phyloP scores from a whole-genome alignment of 2,888 invertebrate species.

The Labia minor region DNA sequence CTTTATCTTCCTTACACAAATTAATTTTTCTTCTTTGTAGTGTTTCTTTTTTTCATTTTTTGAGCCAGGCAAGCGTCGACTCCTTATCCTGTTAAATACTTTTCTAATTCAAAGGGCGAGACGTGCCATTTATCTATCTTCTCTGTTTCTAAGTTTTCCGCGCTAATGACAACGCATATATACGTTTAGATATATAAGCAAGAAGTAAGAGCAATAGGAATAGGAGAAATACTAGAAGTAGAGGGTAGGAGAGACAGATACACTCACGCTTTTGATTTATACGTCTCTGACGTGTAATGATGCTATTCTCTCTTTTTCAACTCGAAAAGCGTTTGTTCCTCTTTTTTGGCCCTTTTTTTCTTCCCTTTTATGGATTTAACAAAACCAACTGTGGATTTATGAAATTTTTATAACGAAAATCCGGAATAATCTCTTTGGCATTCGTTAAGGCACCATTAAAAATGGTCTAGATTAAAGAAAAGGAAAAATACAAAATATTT shows the following conservation, averaged over 20 bases:
- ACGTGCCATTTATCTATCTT: conserved; percentile 1
- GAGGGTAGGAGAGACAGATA: too few relatives aligned
- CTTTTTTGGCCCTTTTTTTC: not conserved
- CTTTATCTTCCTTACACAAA: not conserved
- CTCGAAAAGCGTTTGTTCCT: not conserved
- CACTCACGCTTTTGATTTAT: not conserved
- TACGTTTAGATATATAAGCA: too few relatives aligned
- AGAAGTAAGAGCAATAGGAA: too few relatives aligned
- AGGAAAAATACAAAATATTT: too few relatives aligned
- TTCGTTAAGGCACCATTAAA: conserved; percentile 7
- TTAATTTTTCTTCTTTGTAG: not conserved
- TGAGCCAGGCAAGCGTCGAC: too few relatives aligned
- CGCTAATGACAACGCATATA: not conserved
- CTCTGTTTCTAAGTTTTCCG: not conserved
- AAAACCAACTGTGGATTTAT: conserved; percentile 13
- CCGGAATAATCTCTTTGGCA: not conserved
- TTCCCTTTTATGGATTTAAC: not conserved
- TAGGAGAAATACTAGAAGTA: too few relatives aligned
- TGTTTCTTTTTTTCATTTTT: not conserved
- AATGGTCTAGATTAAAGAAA: not conserved
- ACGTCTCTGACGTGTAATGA: conserved; percentile 6
- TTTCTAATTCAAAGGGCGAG: conserved; percentile 13
- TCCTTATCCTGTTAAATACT: conserved; percentile 8
- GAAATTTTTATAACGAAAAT: conserved; percentile 2
- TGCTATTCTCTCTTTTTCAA: not conserved